phyloP scores from a whole-genome alignment of 1,140 invertebrate species.

The Heliconius hewitsoni region DNA sequence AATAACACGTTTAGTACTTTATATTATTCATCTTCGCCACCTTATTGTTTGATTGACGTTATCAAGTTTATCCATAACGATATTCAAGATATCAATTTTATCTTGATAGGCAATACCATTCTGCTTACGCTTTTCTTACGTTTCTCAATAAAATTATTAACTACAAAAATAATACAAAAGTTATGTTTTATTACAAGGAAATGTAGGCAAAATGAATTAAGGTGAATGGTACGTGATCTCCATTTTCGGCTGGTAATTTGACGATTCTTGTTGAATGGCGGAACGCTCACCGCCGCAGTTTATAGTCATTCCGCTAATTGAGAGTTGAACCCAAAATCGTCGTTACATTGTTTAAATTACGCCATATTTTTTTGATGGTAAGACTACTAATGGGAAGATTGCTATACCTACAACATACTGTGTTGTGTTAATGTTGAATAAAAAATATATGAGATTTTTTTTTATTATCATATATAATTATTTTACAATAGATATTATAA shows the following conservation, averaged over 20 bases:
- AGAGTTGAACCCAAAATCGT: no score
- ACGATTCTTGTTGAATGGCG: no score
- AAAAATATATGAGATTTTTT: conserved; percentile 9
- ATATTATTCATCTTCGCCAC: not conserved
- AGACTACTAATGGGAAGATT: no score
- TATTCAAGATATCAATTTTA: not conserved
- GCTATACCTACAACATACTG: no score
- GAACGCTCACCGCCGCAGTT: no score
- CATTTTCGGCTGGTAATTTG: no score
- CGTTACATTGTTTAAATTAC: no score
- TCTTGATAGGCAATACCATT: conserved; percentile 5
- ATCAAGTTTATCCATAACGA: conserved; percentile 24
- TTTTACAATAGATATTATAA: not conserved
- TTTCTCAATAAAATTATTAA: not conserved
- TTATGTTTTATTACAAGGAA: not conserved
- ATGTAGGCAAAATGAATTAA: no score
- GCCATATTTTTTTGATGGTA: no score
- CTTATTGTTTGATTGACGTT: conserved; percentile 33
- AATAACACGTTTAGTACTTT: not conserved
- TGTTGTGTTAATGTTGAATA: not conserved
- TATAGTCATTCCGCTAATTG: no score
- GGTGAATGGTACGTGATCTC: no score
- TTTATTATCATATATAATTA: not conserved
- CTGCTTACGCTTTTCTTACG: not conserved
- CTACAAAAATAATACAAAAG: not conserved